phyloP scores from a whole-genome alignment of 2,113 vertebrate genomes.

The Aepyceros melampus region DNA sequence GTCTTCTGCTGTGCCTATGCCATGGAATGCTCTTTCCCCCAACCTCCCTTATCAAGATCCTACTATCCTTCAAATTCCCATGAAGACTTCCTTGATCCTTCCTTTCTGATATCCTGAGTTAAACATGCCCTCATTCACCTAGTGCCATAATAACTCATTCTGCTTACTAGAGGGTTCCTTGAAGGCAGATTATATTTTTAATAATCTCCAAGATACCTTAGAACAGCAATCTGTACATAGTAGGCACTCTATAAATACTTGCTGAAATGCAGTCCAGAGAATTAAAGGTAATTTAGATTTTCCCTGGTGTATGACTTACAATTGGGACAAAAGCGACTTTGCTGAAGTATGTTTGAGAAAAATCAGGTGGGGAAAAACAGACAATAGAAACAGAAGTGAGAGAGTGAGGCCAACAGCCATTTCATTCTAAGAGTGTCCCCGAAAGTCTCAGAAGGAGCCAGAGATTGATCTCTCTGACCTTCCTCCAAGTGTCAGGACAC shows the following conservation, averaged over 20 bases:
- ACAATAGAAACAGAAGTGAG: background rate
- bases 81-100: background rate
- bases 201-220: background rate
- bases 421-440: background rate
- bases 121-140: background rate
- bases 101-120: background rate
- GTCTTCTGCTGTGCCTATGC: background rate
- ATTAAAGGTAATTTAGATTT: background rate
- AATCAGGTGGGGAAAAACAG: background rate
- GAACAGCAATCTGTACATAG: background rate
- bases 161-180: background rate
- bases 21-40: background rate
- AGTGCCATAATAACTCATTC: background rate
- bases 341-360: background rate
- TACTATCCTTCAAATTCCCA: background rate
- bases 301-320: background rate
- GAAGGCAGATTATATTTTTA: background rate
- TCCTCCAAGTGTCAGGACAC: background rate
- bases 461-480: background rate
- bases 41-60: background rate
- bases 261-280: background rate
- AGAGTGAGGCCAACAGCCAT: background rate
- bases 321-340: background rate
- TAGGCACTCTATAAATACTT: background rate
- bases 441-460: conserved; percentile 1